phyloP scores from a whole-genome alignment of 1,140 invertebrate genomes.

The Antheraea mylitta region DNA sequence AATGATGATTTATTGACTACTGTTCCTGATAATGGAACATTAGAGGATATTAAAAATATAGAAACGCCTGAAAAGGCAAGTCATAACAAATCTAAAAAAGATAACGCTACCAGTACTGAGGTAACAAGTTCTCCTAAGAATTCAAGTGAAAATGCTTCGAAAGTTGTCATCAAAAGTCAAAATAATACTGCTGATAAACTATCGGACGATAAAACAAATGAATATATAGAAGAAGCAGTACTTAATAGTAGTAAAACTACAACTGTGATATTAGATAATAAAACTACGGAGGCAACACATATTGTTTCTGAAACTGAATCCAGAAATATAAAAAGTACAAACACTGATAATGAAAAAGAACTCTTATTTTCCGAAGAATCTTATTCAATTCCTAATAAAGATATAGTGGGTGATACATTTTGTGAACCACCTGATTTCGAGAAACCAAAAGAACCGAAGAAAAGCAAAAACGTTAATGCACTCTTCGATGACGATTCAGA shows the following conservation, averaged over 20 bases:
- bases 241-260: neutral
- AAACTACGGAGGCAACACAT: neutral
- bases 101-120: neutral
- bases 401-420: slow-evolving; percentile 37
- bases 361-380: neutral
- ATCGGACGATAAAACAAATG: neutral
- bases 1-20: slow-evolving; percentile 22
- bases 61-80: neutral
- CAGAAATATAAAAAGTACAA: neutral
- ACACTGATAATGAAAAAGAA: slow-evolving; percentile 1
- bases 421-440: slow-evolving; percentile 61
- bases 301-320: neutral
- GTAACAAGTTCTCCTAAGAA: neutral
- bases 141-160: neutral
- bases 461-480: slow-evolving; percentile 66
- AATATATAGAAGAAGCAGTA: neutral
- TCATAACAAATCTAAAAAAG: neutral
- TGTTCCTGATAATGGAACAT: neutral
- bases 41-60: slow-evolving; percentile 4
- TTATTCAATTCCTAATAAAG: neutral
- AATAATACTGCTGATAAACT: neutral
- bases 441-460: slow-evolving; percentile 62
- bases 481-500: slow-evolving; percentile 71
- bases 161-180: no score
- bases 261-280: slow-evolving; percentile 1